Evolutionary conservation across 2,888 invertebrate species (phyloP).

Genomic region (Pollenia griseotomentosa): DNA sequence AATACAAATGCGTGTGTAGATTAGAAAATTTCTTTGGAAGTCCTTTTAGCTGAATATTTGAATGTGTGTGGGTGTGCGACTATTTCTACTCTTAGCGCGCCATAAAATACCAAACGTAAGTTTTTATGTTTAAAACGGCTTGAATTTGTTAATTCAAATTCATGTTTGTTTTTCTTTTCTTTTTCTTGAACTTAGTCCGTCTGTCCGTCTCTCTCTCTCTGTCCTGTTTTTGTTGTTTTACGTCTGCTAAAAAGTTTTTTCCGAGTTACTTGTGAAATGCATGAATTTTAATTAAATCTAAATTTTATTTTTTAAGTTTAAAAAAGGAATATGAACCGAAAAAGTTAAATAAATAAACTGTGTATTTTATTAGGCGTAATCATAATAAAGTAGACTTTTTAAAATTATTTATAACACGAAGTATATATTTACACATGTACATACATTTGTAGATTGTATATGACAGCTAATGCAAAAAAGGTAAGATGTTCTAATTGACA

Average conservation of each 20-base stretch:
- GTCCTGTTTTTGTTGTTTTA: not conserved
- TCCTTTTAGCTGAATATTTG: not conserved
- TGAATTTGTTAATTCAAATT: slow-evolving; percentile 23
- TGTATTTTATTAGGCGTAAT: slow-evolving; percentile 1
- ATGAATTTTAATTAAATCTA: slow-evolving; percentile 68
- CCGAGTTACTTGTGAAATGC: not conserved
- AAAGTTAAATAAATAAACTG: slow-evolving; percentile 30
- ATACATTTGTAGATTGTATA: not conserved
- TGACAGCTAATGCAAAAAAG: not conserved
- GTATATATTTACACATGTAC: too few relatives aligned
- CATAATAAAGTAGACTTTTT: not conserved
- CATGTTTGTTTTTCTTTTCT: slow-evolving; percentile 3
- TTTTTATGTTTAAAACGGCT: slow-evolving; percentile 48
- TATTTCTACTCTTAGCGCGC: not conserved
- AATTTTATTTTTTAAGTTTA: slow-evolving; percentile 39
- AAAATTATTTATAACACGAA: not conserved
- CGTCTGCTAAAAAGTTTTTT: slow-evolving; percentile 28
- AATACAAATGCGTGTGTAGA: slow-evolving; percentile 65
- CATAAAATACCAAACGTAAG: slow-evolving; percentile 9
- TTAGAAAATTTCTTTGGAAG: slow-evolving; percentile 38
- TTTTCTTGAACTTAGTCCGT: not conserved
- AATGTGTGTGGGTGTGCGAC: not conserved
- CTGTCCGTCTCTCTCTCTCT: not conserved
- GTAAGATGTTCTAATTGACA: not conserved
- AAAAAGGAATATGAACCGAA: slow-evolving; percentile 11